Evolutionary conservation across 2,113 vertebrate genomes (phyloP), one percentile per base, ranked within the genome.

Genomic region (Australoheros scitulus): DNA sequence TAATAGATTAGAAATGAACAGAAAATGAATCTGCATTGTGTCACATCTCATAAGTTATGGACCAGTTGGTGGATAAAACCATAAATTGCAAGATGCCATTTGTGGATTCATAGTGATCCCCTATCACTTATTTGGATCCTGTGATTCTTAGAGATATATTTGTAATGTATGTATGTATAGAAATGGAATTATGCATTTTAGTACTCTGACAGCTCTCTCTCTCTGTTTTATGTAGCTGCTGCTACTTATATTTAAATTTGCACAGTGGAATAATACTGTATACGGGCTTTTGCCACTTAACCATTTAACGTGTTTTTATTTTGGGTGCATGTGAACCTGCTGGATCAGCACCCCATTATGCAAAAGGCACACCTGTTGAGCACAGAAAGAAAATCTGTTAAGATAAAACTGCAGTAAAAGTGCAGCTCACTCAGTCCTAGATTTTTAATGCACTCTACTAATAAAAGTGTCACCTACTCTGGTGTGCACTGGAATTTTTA

Each of bases 331-430:
- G 22, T 52, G 17, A 5, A n/a, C 18, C 47, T 72, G 68, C 65
- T 72, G 26, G 17, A n/a, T 10, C 43, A 72, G 43, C 65, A 72
- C 17, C 43, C 29, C 11, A 72, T 17, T 55, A 55, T 52, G 29
- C 43, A n/a, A 72, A 34, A 55, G 68, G 32, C 26, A 55, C 68
- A 72, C 47, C 68, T 72, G 47, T 72, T 72, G 68, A 18, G 15
- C 24, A 55, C 1, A 1, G 0, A 72, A 26, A 55, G 68, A 4
- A n/a, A 72, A 55, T 72, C 68, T 72, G 47, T 72, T 34, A 14
- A 72, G 18, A 34, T 72, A 72, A 72, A 72, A 72, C 6, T 34
- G 68, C 47, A 72, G 14, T 72, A 72, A 72, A 72, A 72, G 26
- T 26, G 7, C 24, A 52, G 17, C 26, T 72, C 18, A 72, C 11